Evolutionary conservation across 92 coral and sea anemone genomes (phyloP).

Genomic region (Actinostola sp.): DNA sequence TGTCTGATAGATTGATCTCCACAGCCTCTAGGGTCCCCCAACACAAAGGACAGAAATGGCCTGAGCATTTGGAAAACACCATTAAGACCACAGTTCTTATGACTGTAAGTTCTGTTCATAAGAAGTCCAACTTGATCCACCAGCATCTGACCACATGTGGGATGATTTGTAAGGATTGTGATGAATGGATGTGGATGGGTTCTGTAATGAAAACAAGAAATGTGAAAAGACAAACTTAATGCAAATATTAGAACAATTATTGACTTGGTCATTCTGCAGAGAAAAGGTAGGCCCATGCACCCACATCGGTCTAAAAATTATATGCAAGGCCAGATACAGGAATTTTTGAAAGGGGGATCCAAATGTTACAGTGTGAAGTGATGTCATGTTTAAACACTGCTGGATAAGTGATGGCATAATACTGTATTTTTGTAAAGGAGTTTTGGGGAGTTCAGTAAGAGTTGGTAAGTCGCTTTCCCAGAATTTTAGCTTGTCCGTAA

Average conservation of each 20-base stretch:
- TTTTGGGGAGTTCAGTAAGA: too few relatives aligned
- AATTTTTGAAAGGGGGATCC: too few relatives aligned
- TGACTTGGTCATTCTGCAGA: too few relatives aligned
- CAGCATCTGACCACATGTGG: slow-evolving; percentile 51
- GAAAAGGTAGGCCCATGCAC: too few relatives aligned
- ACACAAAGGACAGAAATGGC: slow-evolving; percentile 61
- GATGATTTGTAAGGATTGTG: slow-evolving; percentile 64
- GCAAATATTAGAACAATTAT: not conserved
- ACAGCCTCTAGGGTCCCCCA: slow-evolving; percentile 55
- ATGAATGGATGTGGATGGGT: slow-evolving; percentile 74
- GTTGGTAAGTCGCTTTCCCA: too few relatives aligned
- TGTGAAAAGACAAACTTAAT: not conserved
- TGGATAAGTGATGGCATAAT: too few relatives aligned
- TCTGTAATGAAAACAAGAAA: slow-evolving; percentile 17
- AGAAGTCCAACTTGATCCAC: slow-evolving; percentile 45
- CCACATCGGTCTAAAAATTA: too few relatives aligned
- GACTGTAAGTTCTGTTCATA: slow-evolving; percentile 5
- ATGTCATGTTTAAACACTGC: too few relatives aligned
- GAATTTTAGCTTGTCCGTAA: too few relatives aligned
- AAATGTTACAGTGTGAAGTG: too few relatives aligned
- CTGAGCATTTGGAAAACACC: slow-evolving; percentile 41
- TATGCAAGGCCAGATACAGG: too few relatives aligned
- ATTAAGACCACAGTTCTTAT: not conserved
- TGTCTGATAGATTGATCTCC: slow-evolving; percentile 24
- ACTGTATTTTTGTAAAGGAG: too few relatives aligned